Evolutionary conservation across 2,113 vertebrate species (phyloP), one percentile per base, ranked within the genome.

Genomic region (Formicarius rufipectus): DNA sequence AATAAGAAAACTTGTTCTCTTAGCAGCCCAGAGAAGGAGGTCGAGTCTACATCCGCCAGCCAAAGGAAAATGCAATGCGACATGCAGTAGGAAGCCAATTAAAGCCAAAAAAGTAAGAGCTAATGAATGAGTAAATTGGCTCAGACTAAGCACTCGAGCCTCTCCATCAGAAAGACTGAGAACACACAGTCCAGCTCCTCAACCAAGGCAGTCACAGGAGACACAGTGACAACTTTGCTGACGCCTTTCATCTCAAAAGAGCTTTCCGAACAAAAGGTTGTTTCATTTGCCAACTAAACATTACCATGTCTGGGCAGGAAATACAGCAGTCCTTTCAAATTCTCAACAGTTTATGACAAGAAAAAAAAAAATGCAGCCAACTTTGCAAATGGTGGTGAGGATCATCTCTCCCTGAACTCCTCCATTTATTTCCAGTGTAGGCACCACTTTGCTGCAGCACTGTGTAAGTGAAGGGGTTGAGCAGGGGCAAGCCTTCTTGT

Each of bases 11-110:
- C 90, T 75, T 18, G 76, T 94, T 92, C 80, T 72, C 4, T 18
- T 79, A 68, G 80, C 83, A 97, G 64, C 79, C 44, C 66, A 49
- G 76, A 95, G 80, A 75, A 86, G 83, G 64, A 95, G 79, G 94
- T 63, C 12, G 22, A 81, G 73, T 95, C 37, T 76, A 66, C 10
- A 3, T 92, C 90, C 4, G 1, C 80, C 83, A 90, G 74, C 66
- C 80, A 92, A 95, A 94, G 83, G 87, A 90, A 95, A 97, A 94
- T 68, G 37, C 77, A 92, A 89, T 74, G 69, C 96, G 96, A 97
- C 95, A 58, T 92, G 62, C 90, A 95, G 96, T 89, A 90, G 96
- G 95, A 97, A 94, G 88, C 92, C 93, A 96, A 93, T 94, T 95
- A 96, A 92, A 93, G 58, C 64, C 69, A 85, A 92, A 96, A 90